Evolutionary conservation across 2,888 invertebrate species (phyloP), one percentile per base, ranked within the genome.

Genomic region (Graphium colonna): DNA sequence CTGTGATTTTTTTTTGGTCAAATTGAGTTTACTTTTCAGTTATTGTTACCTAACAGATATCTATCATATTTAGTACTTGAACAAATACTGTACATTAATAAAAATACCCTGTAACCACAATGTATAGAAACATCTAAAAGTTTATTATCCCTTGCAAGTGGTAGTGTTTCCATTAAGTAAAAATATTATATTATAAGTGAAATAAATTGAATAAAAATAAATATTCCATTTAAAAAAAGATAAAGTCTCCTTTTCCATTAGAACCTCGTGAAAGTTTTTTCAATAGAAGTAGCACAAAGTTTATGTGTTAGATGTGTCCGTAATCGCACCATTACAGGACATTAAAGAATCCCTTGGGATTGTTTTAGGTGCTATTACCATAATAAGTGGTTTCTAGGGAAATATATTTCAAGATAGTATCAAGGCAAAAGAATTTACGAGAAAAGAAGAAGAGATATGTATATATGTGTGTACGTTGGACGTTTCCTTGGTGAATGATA

Each of bases 141-240:
- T n/a, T n/a, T n/a, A n/a, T 44, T 49, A 46, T 60, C 57, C 60
- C 58, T 59, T 60, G 59, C n/a, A n/a, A n/a, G n/a, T n/a, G n/a
- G n/a, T n/a, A n/a, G n/a, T n/a, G n/a, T n/a, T n/a, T n/a, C n/a
- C n/a, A n/a, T n/a, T n/a, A n/a, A n/a, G n/a, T n/a, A n/a, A n/a
- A n/a, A n/a, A n/a, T n/a, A n/a, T n/a, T n/a, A n/a, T n/a, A n/a
- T n/a, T n/a, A n/a, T n/a, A n/a, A n/a, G n/a, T n/a, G n/a, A n/a
- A n/a, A n/a, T n/a, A n/a, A n/a, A n/a, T n/a, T n/a, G n/a, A n/a
- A n/a, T n/a, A n/a, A n/a, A n/a, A n/a, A n/a, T n/a, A n/a, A n/a
- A n/a, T n/a, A n/a, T n/a, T n/a, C n/a, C n/a, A n/a, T n/a, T n/a
- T n/a, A n/a, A 26, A 26, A 26, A 7, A 13, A 28, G 0, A 47